Percentiles rank a stretch among this genome's conserved stretches.
Evolutionary conservation across 2,888 invertebrate species (phyloP).

Genomic region (Spialia ferax): DNA sequence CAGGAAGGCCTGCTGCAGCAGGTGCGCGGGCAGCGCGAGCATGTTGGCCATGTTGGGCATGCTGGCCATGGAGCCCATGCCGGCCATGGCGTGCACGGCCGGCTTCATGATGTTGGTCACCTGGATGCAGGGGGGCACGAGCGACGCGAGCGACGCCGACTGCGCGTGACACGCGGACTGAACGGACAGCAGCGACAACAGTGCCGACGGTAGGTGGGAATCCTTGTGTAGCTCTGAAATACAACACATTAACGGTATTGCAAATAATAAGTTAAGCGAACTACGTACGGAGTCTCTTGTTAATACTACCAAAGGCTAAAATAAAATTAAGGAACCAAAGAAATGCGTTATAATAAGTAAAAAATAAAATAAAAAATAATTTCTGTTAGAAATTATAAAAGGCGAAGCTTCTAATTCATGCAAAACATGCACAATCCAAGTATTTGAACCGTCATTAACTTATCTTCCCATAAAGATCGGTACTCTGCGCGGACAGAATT

Average conservation of each 20-base stretch:
- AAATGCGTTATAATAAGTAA: slow-evolving; percentile 84
- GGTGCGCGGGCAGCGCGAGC: slow-evolving; percentile 40
- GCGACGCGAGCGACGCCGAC: slow-evolving; percentile 59
- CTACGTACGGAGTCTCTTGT: slow-evolving; percentile 79
- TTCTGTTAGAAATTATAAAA: slow-evolving; percentile 83
- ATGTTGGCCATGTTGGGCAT: no score
- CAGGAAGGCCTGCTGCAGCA: slow-evolving; percentile 71
- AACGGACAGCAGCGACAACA: slow-evolving; percentile 78
- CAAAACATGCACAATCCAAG: slow-evolving; percentile 84
- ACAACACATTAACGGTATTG: slow-evolving; percentile 79
- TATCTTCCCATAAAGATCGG: slow-evolving; percentile 81
- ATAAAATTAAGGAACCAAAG: slow-evolving; percentile 86
- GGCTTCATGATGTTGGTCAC: slow-evolving; percentile 57
- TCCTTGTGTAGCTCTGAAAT: slow-evolving; percentile 82
- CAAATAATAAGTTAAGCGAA: slow-evolving; percentile 76
- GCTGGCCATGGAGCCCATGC: background rate
- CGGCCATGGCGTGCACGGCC: slow-evolving; percentile 45
- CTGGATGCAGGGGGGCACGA: slow-evolving; percentile 66
- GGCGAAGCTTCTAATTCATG: slow-evolving; percentile 86
- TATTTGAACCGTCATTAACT: slow-evolving; percentile 59
- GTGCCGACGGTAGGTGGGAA: slow-evolving; percentile 72
- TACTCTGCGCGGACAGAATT: slow-evolving; percentile 51
- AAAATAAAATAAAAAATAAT: slow-evolving; percentile 67
- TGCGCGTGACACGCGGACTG: slow-evolving; percentile 58
- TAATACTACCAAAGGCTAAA: slow-evolving; percentile 86